Evolutionary conservation across 2,113 vertebrate species (phyloP).

Genomic region (Perca fluviatilis): DNA sequence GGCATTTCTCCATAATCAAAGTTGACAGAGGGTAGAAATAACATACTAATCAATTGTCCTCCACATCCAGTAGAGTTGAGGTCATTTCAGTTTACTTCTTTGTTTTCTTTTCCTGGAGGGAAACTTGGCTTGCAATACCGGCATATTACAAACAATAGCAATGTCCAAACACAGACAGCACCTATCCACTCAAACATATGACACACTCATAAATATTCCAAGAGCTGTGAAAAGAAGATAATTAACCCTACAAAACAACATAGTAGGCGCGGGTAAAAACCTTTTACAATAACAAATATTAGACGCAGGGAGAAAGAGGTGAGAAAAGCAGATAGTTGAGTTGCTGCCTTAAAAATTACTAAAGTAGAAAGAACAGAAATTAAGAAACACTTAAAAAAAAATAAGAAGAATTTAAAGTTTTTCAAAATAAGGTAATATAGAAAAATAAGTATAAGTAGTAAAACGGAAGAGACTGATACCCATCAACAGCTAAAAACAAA

Average conservation of each 20-base stretch:
- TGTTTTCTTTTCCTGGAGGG: conserved; percentile 1
- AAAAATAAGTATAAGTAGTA: background rate
- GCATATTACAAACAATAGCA: conserved; percentile 8
- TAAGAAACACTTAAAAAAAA: background rate
- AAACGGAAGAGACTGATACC: background rate
- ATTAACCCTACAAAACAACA: conserved; percentile 39
- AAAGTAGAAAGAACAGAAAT: background rate
- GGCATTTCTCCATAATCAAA: conserved; percentile 76
- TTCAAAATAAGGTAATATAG: background rate
- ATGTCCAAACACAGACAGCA: conserved; percentile 18
- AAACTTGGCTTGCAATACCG: conserved; percentile 19
- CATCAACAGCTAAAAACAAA: conserved; percentile 6
- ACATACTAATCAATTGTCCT: conserved; percentile 75
- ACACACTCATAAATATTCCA: conserved; percentile 16
- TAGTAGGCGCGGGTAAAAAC: background rate
- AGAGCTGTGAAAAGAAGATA: conserved; percentile 29
- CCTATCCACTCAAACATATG: conserved; percentile 23
- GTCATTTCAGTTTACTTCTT: conserved; percentile 52
- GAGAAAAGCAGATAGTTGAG: background rate
- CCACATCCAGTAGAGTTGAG: conserved; percentile 55
- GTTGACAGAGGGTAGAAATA: conserved; percentile 75
- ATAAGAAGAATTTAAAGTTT: background rate
- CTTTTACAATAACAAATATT: conserved; percentile 11
- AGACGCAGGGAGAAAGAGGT: conserved; percentile 1
- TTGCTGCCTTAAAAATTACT: background rate